Evolutionary conservation across 2,888 invertebrate genomes (phyloP).

Genomic region (Scelioninae gen. 1): DNA sequence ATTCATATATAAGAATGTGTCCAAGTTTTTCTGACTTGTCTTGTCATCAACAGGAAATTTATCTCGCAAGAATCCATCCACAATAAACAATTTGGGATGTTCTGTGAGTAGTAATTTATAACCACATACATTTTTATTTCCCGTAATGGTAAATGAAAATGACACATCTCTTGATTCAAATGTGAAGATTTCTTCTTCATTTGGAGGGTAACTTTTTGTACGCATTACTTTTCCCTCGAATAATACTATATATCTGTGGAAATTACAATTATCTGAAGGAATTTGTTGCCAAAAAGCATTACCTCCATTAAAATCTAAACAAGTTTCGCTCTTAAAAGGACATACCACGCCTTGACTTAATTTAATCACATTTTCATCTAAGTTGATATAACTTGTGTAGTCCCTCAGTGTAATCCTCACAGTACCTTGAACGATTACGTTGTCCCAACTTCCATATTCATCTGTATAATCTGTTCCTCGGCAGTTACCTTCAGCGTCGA

Average conservation of each 20-base stretch:
- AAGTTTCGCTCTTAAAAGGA: not conserved
- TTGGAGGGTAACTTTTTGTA: not conserved
- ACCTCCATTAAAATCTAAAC: constrained; percentile 15
- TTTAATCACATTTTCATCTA: constrained; percentile 11
- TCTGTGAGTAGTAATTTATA: too few species aligned
- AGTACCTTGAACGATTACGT: not conserved
- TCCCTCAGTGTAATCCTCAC: constrained; percentile 14
- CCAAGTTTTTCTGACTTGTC: too few species aligned
- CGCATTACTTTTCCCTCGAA: not conserved
- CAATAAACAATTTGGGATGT: too few species aligned
- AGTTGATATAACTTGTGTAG: not conserved
- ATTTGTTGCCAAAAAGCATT: constrained; percentile 4
- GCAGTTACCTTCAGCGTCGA: not conserved
- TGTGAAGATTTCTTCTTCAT: not conserved
- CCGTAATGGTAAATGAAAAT: too few species aligned
- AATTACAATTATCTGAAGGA: not conserved
- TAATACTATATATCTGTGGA: not conserved
- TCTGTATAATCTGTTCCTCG: not conserved
- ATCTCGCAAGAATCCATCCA: too few species aligned
- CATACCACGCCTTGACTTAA: not conserved
- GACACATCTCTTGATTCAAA: not conserved
- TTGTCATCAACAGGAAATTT: too few species aligned
- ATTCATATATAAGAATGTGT: constrained; percentile 70
- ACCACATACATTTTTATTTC: too few species aligned
- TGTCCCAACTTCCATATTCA: not conserved